phyloP scores from a whole-genome alignment of 92 coral and sea anemone species.

The Phenganax subtilis region DNA sequence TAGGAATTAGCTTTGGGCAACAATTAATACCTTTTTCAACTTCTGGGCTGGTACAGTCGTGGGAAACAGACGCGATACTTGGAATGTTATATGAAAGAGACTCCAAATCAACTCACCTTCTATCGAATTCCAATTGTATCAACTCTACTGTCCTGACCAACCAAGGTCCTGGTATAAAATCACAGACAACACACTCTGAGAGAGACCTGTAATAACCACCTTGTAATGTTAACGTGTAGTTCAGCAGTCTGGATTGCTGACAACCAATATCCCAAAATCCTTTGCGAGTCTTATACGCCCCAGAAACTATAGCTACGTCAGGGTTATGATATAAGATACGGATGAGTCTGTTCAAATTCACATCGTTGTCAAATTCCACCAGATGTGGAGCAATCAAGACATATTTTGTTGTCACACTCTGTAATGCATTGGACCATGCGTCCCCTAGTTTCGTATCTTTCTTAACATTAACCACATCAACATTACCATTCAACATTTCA shows the following conservation, averaged over 20 bases:
- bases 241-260: conserved; percentile 65
- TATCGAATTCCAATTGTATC: conserved; percentile 56
- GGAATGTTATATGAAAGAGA: too few relatives aligned
- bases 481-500: neutral
- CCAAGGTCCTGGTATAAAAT: conserved; percentile 82
- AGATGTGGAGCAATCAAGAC: conserved; percentile 63
- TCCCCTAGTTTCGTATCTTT: neutral
- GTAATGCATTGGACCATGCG: conserved; percentile 10
- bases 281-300: conserved; percentile 65
- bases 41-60: too few relatives aligned
- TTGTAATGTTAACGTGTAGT: conserved; percentile 72
- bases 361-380: conserved; percentile 54
- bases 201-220: conserved; percentile 84
- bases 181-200: conserved; percentile 83
- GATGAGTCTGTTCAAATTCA: conserved; percentile 48
- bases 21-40: too few relatives aligned
- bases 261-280: conserved; percentile 97
- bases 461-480: neutral
- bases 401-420: conserved; percentile 57
- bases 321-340: conserved; percentile 68
- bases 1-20: too few relatives aligned
- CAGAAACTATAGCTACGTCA: conserved; percentile 70
- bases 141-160: conserved; percentile 69
- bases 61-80: too few relatives aligned
- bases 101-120: conserved; percentile 53